Evolutionary conservation across 2,113 vertebrate species (phyloP).

Genomic region (Odocoileus hemionus): DNA sequence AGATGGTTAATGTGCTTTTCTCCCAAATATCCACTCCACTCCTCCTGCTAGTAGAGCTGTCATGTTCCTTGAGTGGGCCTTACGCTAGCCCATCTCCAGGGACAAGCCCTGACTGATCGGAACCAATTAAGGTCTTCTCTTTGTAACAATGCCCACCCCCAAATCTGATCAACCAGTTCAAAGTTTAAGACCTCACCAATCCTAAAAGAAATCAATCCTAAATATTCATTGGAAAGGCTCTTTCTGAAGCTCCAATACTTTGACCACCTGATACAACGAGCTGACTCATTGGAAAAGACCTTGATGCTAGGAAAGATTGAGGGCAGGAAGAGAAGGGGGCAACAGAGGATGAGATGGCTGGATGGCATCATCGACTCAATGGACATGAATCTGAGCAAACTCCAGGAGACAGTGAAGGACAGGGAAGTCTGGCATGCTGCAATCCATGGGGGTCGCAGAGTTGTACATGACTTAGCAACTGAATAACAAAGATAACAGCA

Average conservation of each 20-base stretch:
- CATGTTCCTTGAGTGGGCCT: background rate
- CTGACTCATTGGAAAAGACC: background rate
- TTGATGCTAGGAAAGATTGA: background rate
- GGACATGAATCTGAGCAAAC: background rate
- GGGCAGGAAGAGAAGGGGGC: background rate
- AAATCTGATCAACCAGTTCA: background rate
- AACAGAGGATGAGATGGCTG: background rate
- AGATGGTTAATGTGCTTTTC: background rate
- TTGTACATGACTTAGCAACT: background rate
- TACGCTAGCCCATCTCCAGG: background rate
- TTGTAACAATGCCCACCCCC: background rate
- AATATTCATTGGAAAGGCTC: background rate
- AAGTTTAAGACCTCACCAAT: background rate
- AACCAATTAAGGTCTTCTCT: background rate
- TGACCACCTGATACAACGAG: background rate
- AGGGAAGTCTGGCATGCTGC: background rate
- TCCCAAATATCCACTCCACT: background rate
- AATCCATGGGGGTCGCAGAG: background rate
- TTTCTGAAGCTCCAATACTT: background rate
- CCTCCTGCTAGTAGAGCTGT: background rate
- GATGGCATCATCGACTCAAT: background rate
- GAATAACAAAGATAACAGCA: background rate
- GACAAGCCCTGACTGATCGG: background rate
- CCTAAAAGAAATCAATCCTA: background rate
- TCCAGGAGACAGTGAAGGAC: background rate